Evolutionary conservation across 2,888 invertebrate species (phyloP).

Genomic region (Melinopterus prodromus): DNA sequence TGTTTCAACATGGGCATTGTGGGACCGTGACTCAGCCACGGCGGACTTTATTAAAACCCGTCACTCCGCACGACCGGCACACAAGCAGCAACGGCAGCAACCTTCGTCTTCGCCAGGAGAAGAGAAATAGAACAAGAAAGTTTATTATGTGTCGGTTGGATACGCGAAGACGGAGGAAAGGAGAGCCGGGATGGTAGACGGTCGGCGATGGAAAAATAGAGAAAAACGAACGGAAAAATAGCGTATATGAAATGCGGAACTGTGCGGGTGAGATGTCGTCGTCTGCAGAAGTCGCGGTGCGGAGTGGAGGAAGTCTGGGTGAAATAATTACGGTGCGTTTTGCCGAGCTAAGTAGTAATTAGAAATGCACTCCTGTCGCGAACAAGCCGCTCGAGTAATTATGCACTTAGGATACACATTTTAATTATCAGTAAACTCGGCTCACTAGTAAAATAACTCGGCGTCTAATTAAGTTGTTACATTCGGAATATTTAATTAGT

Average conservation of each 20-base stretch:
- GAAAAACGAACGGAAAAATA: conserved; percentile 29
- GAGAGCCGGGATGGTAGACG: conserved; percentile 21
- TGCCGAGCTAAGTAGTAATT: conserved; percentile 46
- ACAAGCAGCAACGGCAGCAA: conserved; percentile 19
- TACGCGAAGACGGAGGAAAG: conserved; percentile 20
- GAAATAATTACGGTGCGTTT: conserved; percentile 41
- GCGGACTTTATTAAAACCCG: conserved; percentile 45
- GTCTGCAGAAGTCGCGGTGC: neutral
- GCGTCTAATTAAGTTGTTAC: conserved; percentile 18
- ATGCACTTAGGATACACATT: conserved; percentile 34
- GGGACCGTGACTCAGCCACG: conserved; percentile 45
- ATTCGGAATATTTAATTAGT: conserved; percentile 14
- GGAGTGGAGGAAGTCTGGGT: conserved; percentile 26
- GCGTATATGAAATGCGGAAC: conserved; percentile 30
- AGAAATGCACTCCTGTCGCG: conserved; percentile 45
- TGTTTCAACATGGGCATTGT: conserved; percentile 47
- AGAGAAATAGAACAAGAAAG: conserved; percentile 45
- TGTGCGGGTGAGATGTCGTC: conserved; percentile 32
- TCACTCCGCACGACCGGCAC: conserved; percentile 39
- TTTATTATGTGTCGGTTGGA: conserved; percentile 37
- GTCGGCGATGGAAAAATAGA: conserved; percentile 8
- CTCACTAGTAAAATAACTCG: conserved; percentile 16
- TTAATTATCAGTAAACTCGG: conserved; percentile 31
- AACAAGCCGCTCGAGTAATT: conserved; percentile 42
- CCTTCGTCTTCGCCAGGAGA: conserved; percentile 29